Evolutionary conservation across 2,888 invertebrate genomes (phyloP).

Genomic region (Scaptomyza tumidula): DNA sequence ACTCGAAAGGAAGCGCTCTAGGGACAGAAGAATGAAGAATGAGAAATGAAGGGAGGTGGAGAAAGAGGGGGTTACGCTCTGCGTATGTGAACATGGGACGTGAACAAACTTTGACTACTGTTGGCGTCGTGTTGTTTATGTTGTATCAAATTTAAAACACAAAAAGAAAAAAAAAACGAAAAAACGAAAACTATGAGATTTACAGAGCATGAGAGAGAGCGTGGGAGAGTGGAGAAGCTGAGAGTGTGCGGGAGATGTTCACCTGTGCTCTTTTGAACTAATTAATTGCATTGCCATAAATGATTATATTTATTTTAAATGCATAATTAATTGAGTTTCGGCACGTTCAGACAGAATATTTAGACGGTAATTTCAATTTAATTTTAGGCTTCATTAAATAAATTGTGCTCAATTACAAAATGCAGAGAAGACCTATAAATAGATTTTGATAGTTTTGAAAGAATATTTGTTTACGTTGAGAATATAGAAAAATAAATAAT

Average conservation of each 20-base stretch:
- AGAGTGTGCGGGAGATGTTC: background rate
- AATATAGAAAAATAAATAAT: background rate
- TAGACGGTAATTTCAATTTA: background rate
- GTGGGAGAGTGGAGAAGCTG: background rate
- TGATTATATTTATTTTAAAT: conserved; percentile 1
- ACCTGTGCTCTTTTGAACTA: background rate
- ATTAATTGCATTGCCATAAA: conserved; percentile 14
- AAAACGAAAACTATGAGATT: no score
- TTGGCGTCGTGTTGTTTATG: conserved; percentile 64
- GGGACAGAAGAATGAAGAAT: background rate
- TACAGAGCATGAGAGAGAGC: background rate
- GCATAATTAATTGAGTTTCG: conserved; percentile 1
- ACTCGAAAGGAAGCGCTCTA: conserved; percentile 38
- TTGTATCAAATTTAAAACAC: conserved; percentile 56
- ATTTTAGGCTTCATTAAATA: background rate
- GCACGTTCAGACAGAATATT: background rate
- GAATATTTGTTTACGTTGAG: background rate
- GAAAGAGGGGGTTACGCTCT: background rate
- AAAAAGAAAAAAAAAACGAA: background rate
- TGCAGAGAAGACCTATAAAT: background rate
- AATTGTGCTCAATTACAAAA: background rate
- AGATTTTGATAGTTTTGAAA: background rate
- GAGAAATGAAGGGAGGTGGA: background rate
- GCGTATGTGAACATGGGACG: conserved; percentile 49
- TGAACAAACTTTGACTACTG: conserved; percentile 63